A percentile compares a stretch with the other conserved stretches of the same genome.
Conservation (phyloP, 2,113 vertebrate species). For the Oncorhynchus gorbuscha region DNA sequence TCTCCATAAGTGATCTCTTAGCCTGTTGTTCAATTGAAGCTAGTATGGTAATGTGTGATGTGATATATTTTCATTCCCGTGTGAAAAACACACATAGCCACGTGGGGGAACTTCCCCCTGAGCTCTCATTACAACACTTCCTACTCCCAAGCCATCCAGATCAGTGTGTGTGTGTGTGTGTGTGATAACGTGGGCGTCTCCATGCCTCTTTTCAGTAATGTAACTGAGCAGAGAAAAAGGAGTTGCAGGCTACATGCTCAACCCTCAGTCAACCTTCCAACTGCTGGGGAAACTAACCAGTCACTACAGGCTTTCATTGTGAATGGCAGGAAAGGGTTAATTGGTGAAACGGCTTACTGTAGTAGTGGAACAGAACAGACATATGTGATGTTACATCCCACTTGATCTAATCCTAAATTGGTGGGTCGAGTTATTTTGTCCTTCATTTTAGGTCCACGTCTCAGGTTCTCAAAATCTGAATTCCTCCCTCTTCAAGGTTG, state of each 20-base stretch:
- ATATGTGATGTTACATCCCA: background rate
- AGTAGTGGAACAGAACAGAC: conserved; percentile 8
- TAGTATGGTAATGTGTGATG: no score
- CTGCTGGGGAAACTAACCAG: conserved; percentile 20
- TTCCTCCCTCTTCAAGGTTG: conserved; percentile 44
- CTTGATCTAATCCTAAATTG: background rate
- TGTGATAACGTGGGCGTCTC: conserved; percentile 2
- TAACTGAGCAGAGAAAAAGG: no score
- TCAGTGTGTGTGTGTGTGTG: background rate
- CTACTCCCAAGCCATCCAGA: conserved; percentile 22
- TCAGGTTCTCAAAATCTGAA: conserved; percentile 21
- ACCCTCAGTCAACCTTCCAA: background rate
- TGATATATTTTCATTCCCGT: background rate
- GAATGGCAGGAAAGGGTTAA: conserved; percentile 31
- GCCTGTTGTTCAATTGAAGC: no score
- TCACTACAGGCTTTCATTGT: conserved; percentile 43
- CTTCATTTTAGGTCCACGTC: background rate
- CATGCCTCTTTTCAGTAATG: no score
- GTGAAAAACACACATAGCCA: conserved; percentile 33
- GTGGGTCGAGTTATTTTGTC: background rate
- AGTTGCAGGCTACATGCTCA: background rate
- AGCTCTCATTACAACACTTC: conserved; percentile 35
- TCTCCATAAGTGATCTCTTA: no score
- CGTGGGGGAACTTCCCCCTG: conserved; percentile 42
- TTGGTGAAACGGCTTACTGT: background rate